A percentile compares a stretch with the other conserved stretches of the same genome.
Conservation (phyloP, 2,113 vertebrate species). For the Varanus komodoensis region DNA sequence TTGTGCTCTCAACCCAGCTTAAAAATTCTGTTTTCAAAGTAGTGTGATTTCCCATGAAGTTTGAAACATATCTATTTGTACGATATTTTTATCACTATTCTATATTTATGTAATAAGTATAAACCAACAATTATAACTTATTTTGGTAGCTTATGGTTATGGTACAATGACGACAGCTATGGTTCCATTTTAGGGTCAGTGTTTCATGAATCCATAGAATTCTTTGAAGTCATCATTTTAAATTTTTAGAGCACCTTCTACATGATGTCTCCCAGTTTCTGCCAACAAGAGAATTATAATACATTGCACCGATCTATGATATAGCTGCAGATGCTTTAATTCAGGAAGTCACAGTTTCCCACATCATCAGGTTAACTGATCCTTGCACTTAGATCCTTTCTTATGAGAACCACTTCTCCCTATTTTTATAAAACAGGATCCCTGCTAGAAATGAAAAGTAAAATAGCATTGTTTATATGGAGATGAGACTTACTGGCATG, state of each 20-base stretch:
- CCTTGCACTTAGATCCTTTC: neutral
- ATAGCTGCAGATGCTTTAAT: neutral
- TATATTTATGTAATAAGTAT: neutral
- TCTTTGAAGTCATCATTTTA: neutral
- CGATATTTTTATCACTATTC: neutral
- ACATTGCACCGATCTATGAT: neutral
- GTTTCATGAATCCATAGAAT: neutral
- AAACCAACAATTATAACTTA: neutral
- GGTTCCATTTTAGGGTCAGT: neutral
- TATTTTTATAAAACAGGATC: neutral
- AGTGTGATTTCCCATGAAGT: neutral
- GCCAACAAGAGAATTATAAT: neutral
- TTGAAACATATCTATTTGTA: neutral
- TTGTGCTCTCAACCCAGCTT: neutral
- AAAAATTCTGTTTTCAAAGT: neutral
- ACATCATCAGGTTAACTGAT: slow-evolving; percentile 3
- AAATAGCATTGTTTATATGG: neutral
- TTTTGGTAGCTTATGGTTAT: no score
- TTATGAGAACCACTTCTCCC: neutral
- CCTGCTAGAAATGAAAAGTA: neutral
- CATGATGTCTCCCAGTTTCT: neutral
- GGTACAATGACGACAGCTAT: neutral
- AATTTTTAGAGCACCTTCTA: neutral
- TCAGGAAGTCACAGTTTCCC: neutral
- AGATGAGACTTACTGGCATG: neutral